Base-by-base conservation (phyloP, 2,797 vertebrate species). In the Catostomus latipinnis region DNA sequence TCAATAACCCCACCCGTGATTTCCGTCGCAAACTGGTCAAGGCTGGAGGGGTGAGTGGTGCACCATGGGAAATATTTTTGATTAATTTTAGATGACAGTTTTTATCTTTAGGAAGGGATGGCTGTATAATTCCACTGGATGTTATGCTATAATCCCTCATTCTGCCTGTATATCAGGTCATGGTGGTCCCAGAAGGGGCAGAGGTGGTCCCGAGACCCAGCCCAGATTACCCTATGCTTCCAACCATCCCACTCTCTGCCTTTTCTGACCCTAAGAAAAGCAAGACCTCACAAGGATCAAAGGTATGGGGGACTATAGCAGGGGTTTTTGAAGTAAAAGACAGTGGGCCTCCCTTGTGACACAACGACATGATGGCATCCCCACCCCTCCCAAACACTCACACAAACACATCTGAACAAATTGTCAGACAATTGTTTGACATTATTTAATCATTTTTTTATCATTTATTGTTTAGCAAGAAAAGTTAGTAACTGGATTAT, bases 211-310 rank as follows among this genome's bases (percentile, higher is more conserved):
- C 97, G 46, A 95, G 96, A 87, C 97, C 97, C 68, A 99, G 97
- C 88, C 97, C 98, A 0, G 97, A 99, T 91, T 98, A 98, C 88
- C 97, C 97, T 0, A 99, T 99, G 95, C 93, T 99, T 78, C 97
- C 97, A 89, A 98, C 97, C 82, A 99, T 99, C 90, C 98, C 98
- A 34, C 96, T 99, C 49, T 98, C 98, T 80, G 97, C 98, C 89
- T 99, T 98, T 91, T 99, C 98, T 54, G 97, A 99, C 91, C 98
- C 97, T 87, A 99, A 99, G 93, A 99, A 98, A 91, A 97, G 94
- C 87, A 99, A 98, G 91, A 95, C 96, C 1, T 95, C 96, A 82
- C 97, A 99, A 63, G 94, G 96, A 81, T 96, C 97, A 90, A 99
- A 99, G 97, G 98, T 99, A 34, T 34, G 34, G 34, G 34, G 83